These are phyloP conservation scores for Clupea harengus DNA, from an alignment of 2,113 vertebrate genomes.

Conservation along the genomic window DNA sequence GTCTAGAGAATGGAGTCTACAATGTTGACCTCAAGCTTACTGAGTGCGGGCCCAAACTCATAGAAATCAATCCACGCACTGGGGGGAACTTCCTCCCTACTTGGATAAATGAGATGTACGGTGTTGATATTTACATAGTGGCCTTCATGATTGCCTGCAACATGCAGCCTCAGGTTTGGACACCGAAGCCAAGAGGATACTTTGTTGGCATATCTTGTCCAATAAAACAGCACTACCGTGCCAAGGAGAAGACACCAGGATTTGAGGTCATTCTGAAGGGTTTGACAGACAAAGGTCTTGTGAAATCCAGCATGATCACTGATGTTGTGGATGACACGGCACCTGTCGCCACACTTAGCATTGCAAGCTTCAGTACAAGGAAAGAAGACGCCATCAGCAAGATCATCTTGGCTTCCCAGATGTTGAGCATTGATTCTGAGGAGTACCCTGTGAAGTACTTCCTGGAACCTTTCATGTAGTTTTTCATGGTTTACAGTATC, in stretches of 20 bases:
- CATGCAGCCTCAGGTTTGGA: too few relatives aligned
- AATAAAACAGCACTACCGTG: too few relatives aligned
- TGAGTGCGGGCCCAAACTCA: not conserved
- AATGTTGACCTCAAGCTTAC: not conserved
- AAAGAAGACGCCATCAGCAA: too few relatives aligned
- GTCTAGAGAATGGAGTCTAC: not conserved
- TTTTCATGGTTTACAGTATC: too few relatives aligned
- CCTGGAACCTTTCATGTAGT: too few relatives aligned
- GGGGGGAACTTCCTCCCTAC: not conserved
- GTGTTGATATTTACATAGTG: not conserved
- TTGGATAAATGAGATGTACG: not conserved
- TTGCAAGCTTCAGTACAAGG: not conserved
- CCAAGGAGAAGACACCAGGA: not conserved
- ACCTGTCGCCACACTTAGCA: not conserved
- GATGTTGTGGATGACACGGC: not conserved
- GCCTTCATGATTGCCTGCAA: not conserved
- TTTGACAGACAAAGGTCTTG: not conserved
- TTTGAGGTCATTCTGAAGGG: not conserved
- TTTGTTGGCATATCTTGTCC: too few relatives aligned
- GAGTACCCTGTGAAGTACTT: too few relatives aligned
- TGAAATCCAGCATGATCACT: not conserved
- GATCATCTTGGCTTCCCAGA: too few relatives aligned
- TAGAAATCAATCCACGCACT: not conserved
- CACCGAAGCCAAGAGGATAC: too few relatives aligned
- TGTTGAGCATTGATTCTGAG: too few relatives aligned